Evolutionary conservation across 2,113 vertebrate genomes (phyloP), one percentile per base, ranked within the genome.

Genomic region (Hucho hucho): DNA sequence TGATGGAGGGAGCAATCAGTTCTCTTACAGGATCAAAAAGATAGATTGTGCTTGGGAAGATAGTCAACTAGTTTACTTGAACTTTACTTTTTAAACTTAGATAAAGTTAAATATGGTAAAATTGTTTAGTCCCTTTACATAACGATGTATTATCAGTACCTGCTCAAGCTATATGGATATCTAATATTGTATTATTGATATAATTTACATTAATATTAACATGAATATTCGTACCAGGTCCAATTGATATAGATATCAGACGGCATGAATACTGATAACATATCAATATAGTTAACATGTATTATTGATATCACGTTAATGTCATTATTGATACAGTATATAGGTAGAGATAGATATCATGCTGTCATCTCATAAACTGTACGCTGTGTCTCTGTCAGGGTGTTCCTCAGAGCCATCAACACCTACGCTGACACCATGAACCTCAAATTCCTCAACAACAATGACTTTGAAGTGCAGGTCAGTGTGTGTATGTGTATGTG

Each of bases 371-470:
- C 4, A 13, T 64, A 43, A 43, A 43, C 2, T 12, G 37, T 43
- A 5, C 16, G 1, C 49, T 16, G 1, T 20, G 47, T 59, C 25
- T 75, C 74, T 49, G 46, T 72, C 59, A 93, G 98, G 81, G 97
- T 98, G 20, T 98, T 99, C 88, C 91, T 98, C 84, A 93, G 95
- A 91, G 98, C 97, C 59, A 98, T 99, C 91, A 98, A 98, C 81
- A 98, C 95, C 75, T 98, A 97, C 46, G 96, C 98, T 6, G 96
- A 96, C 88, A 99, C 94, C 22, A 98, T 99, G 98, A 98, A 98
- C 87, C 95, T 95, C 77, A 98, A 96, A 87, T 99, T 98, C 82
- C 93, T 98, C 77, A 96, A 95, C 82, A 95, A 99, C 66, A 95
- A 94, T 18, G 93, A 95, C 90, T 99, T 99, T 92, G 97, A 99